Percentiles rank a stretch among this genome's conserved stretches.
These are phyloP conservation scores for Drosophila sturtevanti DNA, from an alignment of 1,140 invertebrate genomes.

Conservation along the genomic window DNA sequence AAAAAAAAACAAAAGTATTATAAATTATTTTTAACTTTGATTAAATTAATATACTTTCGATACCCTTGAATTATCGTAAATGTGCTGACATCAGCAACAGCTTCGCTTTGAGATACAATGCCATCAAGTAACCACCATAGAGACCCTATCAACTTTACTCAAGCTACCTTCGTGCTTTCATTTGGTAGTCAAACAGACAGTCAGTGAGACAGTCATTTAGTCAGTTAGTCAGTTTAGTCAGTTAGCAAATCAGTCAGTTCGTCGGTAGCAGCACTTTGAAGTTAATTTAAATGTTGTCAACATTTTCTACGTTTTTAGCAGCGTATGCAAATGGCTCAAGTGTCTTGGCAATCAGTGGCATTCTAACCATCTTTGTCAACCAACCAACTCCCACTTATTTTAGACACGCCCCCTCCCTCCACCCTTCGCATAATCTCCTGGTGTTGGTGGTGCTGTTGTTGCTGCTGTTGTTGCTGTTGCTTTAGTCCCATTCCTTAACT, in stretches of 20 bases:
- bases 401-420: background rate
- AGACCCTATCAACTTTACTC: constrained; percentile 12
- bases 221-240: constrained; percentile 9
- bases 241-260: constrained; percentile 32
- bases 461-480: background rate
- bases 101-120: constrained; percentile 17
- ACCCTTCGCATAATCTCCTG: background rate
- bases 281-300: constrained; percentile 82
- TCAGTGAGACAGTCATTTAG: constrained; percentile 3
- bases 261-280: constrained; percentile 74
- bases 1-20: too few relatives aligned
- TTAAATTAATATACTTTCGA: constrained; percentile 34
- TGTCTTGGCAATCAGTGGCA: constrained; percentile 54
- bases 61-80: constrained; percentile 29
- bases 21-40: too few relatives aligned
- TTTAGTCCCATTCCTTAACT: background rate
- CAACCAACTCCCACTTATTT: background rate
- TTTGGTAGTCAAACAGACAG: constrained; percentile 12
- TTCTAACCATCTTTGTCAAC: constrained; percentile 31
- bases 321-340: constrained; percentile 75
- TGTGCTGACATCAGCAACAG: constrained; percentile 36
- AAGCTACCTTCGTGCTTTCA: background rate
- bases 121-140: constrained; percentile 2
- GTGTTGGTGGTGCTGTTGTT: background rate
- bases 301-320: constrained; percentile 67